Conservation (phyloP, 2,888 invertebrate genomes). For the Tiphia femorata region DNA sequence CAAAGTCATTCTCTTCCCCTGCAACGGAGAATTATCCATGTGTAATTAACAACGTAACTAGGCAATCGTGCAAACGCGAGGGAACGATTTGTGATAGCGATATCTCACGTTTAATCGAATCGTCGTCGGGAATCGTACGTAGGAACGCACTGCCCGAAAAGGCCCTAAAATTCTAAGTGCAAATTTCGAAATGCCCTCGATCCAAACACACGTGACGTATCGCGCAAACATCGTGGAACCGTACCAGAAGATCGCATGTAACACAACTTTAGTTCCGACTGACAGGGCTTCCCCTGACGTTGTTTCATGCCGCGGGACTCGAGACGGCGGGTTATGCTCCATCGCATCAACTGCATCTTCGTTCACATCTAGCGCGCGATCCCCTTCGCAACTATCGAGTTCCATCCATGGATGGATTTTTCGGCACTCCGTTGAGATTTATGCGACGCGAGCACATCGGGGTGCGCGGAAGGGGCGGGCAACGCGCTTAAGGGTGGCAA, state of each 20-base stretch:
- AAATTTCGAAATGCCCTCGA: too few relatives aligned
- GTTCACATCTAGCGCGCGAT: too few relatives aligned
- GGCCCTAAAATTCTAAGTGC: too few relatives aligned
- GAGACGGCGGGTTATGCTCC: slow-evolving; percentile 64
- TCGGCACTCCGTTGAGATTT: too few relatives aligned
- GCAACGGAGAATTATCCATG: slow-evolving; percentile 67
- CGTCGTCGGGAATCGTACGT: background rate
- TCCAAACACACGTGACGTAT: background rate
- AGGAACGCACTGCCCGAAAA: too few relatives aligned
- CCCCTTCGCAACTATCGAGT: background rate
- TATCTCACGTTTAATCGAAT: background rate
- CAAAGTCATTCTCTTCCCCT: slow-evolving; percentile 79
- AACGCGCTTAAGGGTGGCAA: too few relatives aligned
- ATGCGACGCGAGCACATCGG: too few relatives aligned
- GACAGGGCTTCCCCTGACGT: slow-evolving; percentile 15
- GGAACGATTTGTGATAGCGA: slow-evolving; percentile 16
- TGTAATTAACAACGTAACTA: slow-evolving; percentile 34
- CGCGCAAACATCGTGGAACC: background rate
- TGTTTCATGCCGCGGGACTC: slow-evolving; percentile 53
- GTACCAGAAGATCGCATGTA: slow-evolving; percentile 34
- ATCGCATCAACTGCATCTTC: slow-evolving; percentile 64
- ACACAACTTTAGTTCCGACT: slow-evolving; percentile 8
- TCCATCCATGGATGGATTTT: too few relatives aligned
- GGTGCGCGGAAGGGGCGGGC: too few relatives aligned
- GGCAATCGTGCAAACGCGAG: slow-evolving; percentile 26